phyloP scores from a whole-genome alignment of 1,140 invertebrate species.

The Latrodectus geometricus region DNA sequence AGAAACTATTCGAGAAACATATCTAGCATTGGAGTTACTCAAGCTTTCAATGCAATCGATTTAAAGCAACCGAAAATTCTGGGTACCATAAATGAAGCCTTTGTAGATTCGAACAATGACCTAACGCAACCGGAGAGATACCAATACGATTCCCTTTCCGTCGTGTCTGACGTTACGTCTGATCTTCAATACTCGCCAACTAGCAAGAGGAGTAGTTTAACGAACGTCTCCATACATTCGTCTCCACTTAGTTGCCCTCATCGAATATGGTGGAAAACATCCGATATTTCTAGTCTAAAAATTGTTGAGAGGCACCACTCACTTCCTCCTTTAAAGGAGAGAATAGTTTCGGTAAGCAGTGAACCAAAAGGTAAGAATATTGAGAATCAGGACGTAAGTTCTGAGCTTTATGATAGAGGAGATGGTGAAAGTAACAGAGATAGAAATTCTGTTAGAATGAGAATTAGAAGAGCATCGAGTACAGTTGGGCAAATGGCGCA shows the following conservation, averaged over 20 bases:
- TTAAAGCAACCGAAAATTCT: neutral
- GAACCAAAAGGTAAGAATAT: too few relatives aligned
- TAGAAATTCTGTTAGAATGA: neutral
- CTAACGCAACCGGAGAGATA: neutral
- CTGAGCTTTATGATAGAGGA: neutral
- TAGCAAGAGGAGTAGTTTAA: neutral
- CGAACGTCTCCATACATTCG: neutral
- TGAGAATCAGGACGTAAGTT: neutral
- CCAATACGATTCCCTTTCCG: neutral
- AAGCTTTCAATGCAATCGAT: neutral
- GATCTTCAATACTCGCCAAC: neutral
- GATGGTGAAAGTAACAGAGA: neutral
- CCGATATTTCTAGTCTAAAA: neutral
- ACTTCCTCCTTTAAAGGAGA: constrained; percentile 22
- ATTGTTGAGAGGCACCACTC: constrained; percentile 13
- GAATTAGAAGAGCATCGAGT: constrained; percentile 6
- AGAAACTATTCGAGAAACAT: neutral
- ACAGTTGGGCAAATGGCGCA: constrained; percentile 26
- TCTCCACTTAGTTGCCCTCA: neutral
- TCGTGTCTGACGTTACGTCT: neutral
- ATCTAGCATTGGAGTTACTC: neutral
- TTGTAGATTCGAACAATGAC: neutral
- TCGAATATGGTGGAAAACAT: neutral
- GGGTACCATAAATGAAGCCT: constrained; percentile 18
- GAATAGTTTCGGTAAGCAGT: neutral